phyloP scores from a whole-genome alignment of 2,113 vertebrate species.

The Rostratula benghalensis region DNA sequence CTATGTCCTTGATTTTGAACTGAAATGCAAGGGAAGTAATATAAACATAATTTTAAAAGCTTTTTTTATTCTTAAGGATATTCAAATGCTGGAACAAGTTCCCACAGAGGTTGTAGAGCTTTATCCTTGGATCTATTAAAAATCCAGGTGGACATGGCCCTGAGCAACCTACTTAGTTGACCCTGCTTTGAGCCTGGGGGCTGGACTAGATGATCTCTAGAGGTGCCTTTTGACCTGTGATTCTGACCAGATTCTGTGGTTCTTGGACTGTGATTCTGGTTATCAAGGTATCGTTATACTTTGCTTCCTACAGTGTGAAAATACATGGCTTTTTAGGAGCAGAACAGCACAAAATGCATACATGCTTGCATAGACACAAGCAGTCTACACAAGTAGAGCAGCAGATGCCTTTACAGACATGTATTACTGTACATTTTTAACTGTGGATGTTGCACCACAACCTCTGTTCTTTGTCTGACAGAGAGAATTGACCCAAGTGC shows the following conservation, averaged over 20 bases:
- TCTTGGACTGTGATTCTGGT: neutral
- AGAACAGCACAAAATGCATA: neutral
- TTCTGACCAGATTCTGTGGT: neutral
- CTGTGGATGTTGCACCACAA: neutral
- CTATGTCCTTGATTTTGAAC: neutral
- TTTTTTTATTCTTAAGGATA: neutral
- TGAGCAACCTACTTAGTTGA: neutral
- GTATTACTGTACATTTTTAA: neutral
- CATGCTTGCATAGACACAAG: neutral
- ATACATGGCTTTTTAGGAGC: neutral
- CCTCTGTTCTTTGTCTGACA: neutral
- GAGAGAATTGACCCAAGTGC: neutral
- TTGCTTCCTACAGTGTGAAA: neutral
- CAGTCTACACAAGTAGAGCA: neutral
- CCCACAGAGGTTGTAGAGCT: neutral
- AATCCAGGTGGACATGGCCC: neutral
- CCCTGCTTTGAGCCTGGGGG: neutral
- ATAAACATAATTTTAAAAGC: neutral
- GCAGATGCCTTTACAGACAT: neutral
- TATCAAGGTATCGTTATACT: neutral
- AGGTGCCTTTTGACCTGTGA: neutral
- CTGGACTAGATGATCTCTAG: neutral
- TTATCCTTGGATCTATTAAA: neutral
- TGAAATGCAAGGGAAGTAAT: neutral
- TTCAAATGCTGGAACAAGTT: neutral